These are phyloP conservation scores for Oceanodroma leucorhoa DNA, from an alignment of 2,797 vertebrate species.

Conservation along the genomic window DNA sequence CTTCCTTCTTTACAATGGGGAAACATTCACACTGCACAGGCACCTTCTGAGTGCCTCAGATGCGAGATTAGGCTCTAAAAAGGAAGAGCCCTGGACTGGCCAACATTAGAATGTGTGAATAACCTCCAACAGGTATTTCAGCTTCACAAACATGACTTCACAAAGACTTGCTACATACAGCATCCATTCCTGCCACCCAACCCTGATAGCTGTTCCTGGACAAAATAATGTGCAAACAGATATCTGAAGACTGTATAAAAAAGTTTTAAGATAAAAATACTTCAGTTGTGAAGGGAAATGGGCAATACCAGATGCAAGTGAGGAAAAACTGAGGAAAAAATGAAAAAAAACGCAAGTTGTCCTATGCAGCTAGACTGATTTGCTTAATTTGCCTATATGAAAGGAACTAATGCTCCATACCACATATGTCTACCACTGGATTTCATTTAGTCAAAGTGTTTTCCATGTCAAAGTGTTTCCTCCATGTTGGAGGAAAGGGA, in stretches of 20 bases:
- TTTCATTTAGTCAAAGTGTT: background rate
- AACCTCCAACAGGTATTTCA: background rate
- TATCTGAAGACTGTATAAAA: background rate
- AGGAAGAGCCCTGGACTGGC: background rate
- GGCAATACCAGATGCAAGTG: background rate
- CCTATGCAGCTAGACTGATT: background rate
- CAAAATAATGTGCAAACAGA: background rate
- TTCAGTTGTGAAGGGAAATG: background rate
- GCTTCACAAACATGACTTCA: background rate
- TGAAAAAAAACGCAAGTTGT: background rate
- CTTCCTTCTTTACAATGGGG: background rate
- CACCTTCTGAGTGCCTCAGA: background rate
- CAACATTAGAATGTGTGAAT: background rate
- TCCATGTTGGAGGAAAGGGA: background rate
- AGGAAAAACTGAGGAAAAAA: background rate
- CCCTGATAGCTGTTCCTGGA: background rate
- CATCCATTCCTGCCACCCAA: background rate
- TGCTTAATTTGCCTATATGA: background rate
- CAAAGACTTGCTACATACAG: background rate
- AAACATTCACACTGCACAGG: background rate
- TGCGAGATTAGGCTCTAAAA: background rate
- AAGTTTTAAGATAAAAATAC: background rate
- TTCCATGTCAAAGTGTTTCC: background rate
- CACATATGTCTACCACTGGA: background rate
- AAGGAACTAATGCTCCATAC: background rate